Conservation (phyloP, 64 coral and sea anemone genomes). For the Exaiptasia diaphana region DNA sequence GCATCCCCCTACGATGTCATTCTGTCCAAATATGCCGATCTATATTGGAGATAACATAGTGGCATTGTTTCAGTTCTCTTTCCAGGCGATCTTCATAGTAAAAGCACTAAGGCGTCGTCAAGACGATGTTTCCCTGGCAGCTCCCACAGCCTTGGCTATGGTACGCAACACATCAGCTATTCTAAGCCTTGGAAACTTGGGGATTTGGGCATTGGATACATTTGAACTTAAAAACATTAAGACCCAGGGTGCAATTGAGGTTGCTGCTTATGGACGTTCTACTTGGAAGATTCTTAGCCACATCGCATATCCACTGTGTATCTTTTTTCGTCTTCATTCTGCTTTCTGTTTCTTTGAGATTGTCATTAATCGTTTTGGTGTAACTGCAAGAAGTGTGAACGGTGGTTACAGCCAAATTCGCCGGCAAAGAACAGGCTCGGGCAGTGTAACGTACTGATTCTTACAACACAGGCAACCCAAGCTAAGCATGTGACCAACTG, state of each 20-base stretch:
- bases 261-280: not conserved
- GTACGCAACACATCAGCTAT: not conserved
- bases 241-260: not conserved
- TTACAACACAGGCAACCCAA: too few relatives aligned
- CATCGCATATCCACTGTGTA: conserved; percentile 7
- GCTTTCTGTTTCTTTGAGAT: conserved; percentile 21
- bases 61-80: not conserved
- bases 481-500: too few relatives aligned
- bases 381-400: too few relatives aligned
- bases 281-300: not conserved
- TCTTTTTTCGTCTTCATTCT: conserved; percentile 17
- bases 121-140: not conserved
- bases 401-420: too few relatives aligned
- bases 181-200: conserved; percentile 1
- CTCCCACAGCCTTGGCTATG: not conserved
- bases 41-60: not conserved
- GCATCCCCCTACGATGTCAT: not conserved
- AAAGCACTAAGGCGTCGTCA: not conserved
- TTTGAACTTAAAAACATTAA: not conserved
- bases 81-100: not conserved
- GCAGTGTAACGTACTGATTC: too few relatives aligned
- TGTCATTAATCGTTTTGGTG: conserved; percentile 27
- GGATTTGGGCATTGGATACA: not conserved
- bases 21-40: not conserved
- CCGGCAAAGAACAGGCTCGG: too few relatives aligned